Conservation (phyloP, 2,113 vertebrate species). For the Tautogolabrus adspersus region DNA sequence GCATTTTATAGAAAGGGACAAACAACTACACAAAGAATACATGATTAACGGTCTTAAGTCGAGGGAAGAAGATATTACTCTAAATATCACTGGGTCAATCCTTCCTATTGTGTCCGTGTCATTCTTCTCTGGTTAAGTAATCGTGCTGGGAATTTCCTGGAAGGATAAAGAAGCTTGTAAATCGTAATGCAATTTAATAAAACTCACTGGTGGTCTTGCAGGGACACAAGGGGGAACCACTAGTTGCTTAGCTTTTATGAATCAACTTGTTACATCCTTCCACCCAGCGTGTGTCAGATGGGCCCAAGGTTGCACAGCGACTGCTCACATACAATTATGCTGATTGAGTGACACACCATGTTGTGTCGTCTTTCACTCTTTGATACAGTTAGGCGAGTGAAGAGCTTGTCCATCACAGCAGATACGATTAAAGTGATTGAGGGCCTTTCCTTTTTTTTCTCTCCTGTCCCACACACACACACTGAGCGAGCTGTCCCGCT, state of each 20-base stretch:
- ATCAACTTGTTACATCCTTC: constrained; percentile 7
- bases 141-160: neutral
- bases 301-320: neutral
- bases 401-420: constrained; percentile 34
- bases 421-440: constrained; percentile 52
- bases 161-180: neutral
- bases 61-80: too few species aligned
- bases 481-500: neutral
- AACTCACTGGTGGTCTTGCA: neutral
- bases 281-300: neutral
- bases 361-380: constrained; percentile 22
- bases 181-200: neutral
- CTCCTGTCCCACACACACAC: neutral
- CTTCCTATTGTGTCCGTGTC: neutral
- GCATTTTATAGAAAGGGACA: too few species aligned
- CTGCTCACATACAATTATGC: constrained; percentile 24
- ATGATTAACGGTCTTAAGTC: too few species aligned
- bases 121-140: too few species aligned
- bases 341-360: constrained; percentile 28
- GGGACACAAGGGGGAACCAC: neutral
- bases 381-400: constrained; percentile 30
- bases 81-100: too few species aligned
- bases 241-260: neutral
- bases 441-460: neutral
- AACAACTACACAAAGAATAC: too few species aligned